A percentile compares a stretch with the other conserved stretches of the same genome.
Conservation (phyloP, 2,797 vertebrate species). For the Schizopygopsis malacanthus region DNA sequence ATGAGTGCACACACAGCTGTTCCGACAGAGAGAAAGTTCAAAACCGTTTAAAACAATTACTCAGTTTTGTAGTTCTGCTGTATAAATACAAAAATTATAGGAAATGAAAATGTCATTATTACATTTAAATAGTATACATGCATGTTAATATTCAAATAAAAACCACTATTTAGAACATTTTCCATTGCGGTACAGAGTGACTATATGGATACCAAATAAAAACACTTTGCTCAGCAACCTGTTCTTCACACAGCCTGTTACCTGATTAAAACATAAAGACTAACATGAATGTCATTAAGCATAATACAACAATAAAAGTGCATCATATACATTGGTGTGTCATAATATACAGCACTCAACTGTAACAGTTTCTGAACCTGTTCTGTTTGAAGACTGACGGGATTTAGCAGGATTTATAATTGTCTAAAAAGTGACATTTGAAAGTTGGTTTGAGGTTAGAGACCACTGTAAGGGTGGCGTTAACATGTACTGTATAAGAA, state of each 20-base stretch:
- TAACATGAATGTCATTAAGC: not conserved
- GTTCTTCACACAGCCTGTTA: constrained; percentile 6
- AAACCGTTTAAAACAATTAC: not conserved
- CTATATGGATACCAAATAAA: not conserved
- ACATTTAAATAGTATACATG: not conserved
- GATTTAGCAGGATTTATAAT: not conserved
- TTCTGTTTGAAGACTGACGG: not conserved
- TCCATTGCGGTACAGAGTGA: not conserved
- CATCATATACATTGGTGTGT: not conserved
- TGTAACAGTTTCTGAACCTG: not conserved
- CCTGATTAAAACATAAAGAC: not conserved
- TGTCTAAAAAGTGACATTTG: not conserved
- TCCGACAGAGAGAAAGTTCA: not conserved
- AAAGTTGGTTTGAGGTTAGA: not conserved
- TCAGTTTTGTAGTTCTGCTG: not conserved
- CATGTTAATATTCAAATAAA: not conserved
- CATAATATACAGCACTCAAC: not conserved
- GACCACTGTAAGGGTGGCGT: not conserved
- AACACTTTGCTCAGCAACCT: not conserved
- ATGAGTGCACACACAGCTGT: not conserved
- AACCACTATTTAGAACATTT: not conserved
- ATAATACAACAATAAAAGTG: not conserved
- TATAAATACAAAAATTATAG: not conserved
- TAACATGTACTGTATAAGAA: not conserved
- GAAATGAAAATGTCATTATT: not conserved